Evolutionary conservation across 2,113 vertebrate species (phyloP).

Genomic region (Pseudolaguvia tuberculata): DNA sequence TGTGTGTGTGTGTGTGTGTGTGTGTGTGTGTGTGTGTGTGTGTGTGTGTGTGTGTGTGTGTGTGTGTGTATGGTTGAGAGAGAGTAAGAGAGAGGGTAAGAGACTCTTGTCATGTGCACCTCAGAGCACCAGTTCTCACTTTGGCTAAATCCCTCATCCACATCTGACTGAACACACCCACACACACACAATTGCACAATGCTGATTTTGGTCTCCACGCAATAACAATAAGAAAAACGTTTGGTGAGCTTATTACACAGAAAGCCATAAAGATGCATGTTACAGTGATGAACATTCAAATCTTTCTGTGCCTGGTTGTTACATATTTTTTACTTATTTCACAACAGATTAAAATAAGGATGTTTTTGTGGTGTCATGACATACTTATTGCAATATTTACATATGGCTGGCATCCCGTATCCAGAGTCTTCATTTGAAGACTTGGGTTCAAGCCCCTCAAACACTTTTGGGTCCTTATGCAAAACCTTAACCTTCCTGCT

Average conservation of each 20-base stretch:
- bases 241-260: conserved; percentile 14
- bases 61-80: conserved; percentile 20
- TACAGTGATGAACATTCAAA: no score
- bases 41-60: conserved; percentile 32
- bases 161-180: conserved; percentile 25
- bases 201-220: conserved; percentile 3
- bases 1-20: no score
- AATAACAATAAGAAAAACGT: conserved; percentile 13
- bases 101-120: conserved; percentile 23
- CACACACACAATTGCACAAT: conserved; percentile 12
- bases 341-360: background rate
- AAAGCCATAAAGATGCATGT: background rate
- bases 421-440: no score
- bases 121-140: conserved; percentile 40
- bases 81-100: conserved; percentile 18
- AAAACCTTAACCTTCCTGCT: no score
- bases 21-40: no score
- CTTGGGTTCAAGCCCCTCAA: no score
- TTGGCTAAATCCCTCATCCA: conserved; percentile 34
- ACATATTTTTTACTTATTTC: background rate
- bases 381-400: background rate
- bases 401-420: no score
- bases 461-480: no score
- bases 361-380: background rate
- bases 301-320: background rate